Conservation (phyloP, 2,888 invertebrate species). For the Oscheius myriophilus region DNA sequence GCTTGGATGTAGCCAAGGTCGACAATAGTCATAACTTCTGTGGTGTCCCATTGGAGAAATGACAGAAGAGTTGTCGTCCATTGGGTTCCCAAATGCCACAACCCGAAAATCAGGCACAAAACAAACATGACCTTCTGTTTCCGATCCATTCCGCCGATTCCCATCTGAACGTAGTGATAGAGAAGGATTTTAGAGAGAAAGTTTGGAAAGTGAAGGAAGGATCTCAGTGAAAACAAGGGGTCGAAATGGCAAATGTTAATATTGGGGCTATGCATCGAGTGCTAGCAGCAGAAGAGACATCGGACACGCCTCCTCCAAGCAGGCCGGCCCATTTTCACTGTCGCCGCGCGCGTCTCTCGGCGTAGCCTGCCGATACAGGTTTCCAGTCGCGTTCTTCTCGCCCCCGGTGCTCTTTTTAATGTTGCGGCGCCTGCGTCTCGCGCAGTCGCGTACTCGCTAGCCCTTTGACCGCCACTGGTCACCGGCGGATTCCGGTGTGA, state of each 20-base stretch:
- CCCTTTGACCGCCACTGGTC: conserved; percentile 5
- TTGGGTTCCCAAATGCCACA: conserved; percentile 70
- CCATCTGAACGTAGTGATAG: conserved; percentile 7
- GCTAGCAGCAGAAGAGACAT: too few relatives aligned
- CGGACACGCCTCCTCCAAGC: background rate
- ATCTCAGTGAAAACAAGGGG: too few relatives aligned
- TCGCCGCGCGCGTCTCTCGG: conserved; percentile 2
- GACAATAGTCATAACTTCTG: conserved; percentile 66
- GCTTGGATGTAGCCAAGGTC: conserved; percentile 70
- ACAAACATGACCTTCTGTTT: conserved; percentile 65
- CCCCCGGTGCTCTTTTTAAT: conserved; percentile 2
- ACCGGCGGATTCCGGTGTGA: background rate
- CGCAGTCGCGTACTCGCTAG: too few relatives aligned
- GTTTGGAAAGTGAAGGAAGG: too few relatives aligned
- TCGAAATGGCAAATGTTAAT: too few relatives aligned
- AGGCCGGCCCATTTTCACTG: conserved; percentile 33
- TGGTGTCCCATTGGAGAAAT: conserved; percentile 70
- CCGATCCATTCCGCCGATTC: conserved; percentile 43
- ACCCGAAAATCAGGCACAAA: conserved; percentile 66
- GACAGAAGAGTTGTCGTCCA: conserved; percentile 70
- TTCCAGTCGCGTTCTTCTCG: conserved; percentile 8
- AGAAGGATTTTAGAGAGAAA: background rate
- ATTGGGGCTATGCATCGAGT: too few relatives aligned
- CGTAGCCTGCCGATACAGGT: conserved; percentile 22
- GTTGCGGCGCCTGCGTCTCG: conserved; percentile 5